Evolutionary conservation across 2,797 vertebrate genomes (phyloP), one percentile per base, ranked within the genome.

Genomic region (Lacerta bilineata): DNA sequence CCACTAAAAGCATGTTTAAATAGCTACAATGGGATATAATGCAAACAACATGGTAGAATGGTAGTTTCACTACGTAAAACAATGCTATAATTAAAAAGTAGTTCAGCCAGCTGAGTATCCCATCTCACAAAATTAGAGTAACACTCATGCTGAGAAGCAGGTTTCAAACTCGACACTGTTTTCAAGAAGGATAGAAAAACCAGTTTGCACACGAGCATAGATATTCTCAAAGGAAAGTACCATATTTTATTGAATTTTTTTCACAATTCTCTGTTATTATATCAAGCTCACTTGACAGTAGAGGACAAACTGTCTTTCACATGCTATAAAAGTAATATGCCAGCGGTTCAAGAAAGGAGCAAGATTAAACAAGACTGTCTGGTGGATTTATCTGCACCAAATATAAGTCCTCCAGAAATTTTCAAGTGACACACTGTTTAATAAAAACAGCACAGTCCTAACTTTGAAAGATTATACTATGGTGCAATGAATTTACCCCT

Each of bases 271-370:
- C 86, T 89, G 88, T 95, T 96, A 94, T 94, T 95, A 88, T 0
- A 5, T 91, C 90, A 92, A 75, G 89, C 90, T 93, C 92, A 55
- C 80, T 93, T 94, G 94, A 94, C 83, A 93, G 89, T 15, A 93
- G 93, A 95, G 96, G 95, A 95, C 93, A 93, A 96, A 95, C 91
- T 91, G 87, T 86, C 91, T 95, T 93, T 93, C 95, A 95, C 61
- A 82, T 83, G 76, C 80, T 93, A 7, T 90, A 94, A 95, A 55
- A 86, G 1, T 66, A 95, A 94, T 3, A 27, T 88, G 91, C 68
- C 85, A 95, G 89, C 87, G 89, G 92, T 92, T 93, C 90, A 90
- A 88, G 89, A 93, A 93, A 95, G 88, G 50, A 23, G 8, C 36
- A 84, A 94, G 91, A 93, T 90, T 89, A 85, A 96, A 90, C 82